These are phyloP conservation scores for Zosterops pallidus DNA, from an alignment of 2,113 vertebrate species.

Conservation along the genomic window DNA sequence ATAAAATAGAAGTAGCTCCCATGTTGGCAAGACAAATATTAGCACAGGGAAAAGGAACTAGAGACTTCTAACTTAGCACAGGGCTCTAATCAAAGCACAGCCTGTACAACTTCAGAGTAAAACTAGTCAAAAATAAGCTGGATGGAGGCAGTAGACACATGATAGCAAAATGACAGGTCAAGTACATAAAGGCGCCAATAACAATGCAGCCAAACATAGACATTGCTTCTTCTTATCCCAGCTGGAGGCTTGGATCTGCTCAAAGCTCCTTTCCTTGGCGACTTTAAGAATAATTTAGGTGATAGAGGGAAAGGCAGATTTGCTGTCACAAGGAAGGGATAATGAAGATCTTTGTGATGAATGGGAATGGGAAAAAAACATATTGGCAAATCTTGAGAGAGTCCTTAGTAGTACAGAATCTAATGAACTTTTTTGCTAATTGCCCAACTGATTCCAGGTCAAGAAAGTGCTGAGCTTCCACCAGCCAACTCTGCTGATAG, in stretches of 20 bases:
- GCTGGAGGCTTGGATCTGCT: not conserved
- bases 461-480: not conserved
- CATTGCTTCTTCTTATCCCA: not conserved
- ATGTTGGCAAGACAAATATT: slow-evolving; percentile 53
- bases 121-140: slow-evolving; percentile 57
- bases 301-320: not conserved
- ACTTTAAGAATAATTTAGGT: not conserved
- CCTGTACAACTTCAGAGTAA: slow-evolving; percentile 22
- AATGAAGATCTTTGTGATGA: not conserved
- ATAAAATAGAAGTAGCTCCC: slow-evolving; percentile 2
- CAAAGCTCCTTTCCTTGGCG: not conserved
- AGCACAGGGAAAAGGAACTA: slow-evolving; percentile 2
- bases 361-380: not conserved
- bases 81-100: slow-evolving; percentile 56
- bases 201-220: not conserved
- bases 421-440: not conserved
- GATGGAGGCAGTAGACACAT: not conserved
- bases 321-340: not conserved
- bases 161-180: slow-evolving; percentile 8
- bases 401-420: not conserved
- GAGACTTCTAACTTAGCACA: slow-evolving; percentile 37
- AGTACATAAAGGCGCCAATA: not conserved
- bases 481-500: not conserved
- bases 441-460: not conserved
- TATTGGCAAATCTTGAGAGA: not conserved